phyloP scores from a whole-genome alignment of 1,140 invertebrate genomes.

The Anoplophora glabripennis region DNA sequence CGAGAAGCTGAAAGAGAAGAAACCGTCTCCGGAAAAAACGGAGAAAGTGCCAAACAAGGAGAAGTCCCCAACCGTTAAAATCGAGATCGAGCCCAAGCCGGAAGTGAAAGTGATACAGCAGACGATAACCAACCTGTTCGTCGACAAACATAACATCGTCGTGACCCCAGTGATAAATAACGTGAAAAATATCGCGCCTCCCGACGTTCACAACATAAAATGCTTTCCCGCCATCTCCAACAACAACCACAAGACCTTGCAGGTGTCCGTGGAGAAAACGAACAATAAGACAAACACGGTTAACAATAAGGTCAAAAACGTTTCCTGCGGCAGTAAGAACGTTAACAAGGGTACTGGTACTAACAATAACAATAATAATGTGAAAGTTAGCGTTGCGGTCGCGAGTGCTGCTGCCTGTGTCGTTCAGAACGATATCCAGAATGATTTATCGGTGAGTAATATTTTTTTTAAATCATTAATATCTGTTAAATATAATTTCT shows the following conservation, averaged over 20 bases:
- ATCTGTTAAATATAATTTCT: too few relatives aligned
- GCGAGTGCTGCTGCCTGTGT: background rate
- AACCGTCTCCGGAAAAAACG: slow-evolving; percentile 8
- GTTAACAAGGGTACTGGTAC: slow-evolving; percentile 3
- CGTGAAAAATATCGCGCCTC: slow-evolving; percentile 12
- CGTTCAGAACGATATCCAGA: slow-evolving; percentile 26
- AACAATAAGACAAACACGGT: slow-evolving; percentile 17
- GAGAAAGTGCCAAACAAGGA: slow-evolving; percentile 20
- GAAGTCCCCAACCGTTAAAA: slow-evolving; percentile 14
- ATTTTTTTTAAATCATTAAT: background rate
- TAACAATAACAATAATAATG: slow-evolving; percentile 9
- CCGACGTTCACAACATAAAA: slow-evolving; percentile 37
- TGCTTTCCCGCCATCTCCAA: slow-evolving; percentile 22
- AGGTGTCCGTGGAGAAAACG: slow-evolving; percentile 18
- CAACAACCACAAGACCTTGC: slow-evolving; percentile 7
- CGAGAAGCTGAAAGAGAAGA: slow-evolving; percentile 19
- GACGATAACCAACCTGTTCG: background rate
- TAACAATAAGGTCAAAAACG: slow-evolving; percentile 6
- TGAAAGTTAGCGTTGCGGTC: slow-evolving; percentile 12
- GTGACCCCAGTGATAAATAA: slow-evolving; percentile 3
- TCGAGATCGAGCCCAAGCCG: slow-evolving; percentile 6
- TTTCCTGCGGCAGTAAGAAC: slow-evolving; percentile 1
- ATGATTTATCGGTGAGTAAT: slow-evolving; percentile 33
- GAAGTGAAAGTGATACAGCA: background rate
- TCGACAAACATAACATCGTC: background rate